phyloP scores from a whole-genome alignment of 2,888 invertebrate genomes.

The Pollenia angustigena region DNA sequence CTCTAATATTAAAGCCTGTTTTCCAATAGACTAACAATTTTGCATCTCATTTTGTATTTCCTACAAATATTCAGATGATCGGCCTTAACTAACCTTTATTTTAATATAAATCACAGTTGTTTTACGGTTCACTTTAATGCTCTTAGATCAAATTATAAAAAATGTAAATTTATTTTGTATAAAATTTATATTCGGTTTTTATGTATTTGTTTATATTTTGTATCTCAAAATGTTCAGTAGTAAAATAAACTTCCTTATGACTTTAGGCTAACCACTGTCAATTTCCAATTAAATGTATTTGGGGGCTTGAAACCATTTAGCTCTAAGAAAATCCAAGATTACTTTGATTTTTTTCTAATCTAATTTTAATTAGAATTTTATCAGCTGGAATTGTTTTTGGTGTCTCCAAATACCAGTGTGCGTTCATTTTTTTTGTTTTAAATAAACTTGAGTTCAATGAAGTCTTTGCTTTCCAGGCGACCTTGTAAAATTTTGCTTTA shows the following conservation, averaged over 20 bases:
- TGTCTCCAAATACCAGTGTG: too few species aligned
- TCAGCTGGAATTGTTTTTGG: too few species aligned
- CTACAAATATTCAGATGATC: background rate
- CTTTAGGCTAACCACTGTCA: too few species aligned
- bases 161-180: constrained; percentile 30
- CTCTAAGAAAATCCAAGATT: too few species aligned
- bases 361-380: too few species aligned
- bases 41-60: background rate
- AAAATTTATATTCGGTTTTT: background rate
- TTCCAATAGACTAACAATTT: background rate
- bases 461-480: background rate
- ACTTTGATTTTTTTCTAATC: too few species aligned
- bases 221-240: background rate
- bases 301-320: too few species aligned
- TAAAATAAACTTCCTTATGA: constrained; percentile 30
- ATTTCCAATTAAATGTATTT: too few species aligned
- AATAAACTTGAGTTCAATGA: too few species aligned
- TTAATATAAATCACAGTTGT: background rate
- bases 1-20: background rate
- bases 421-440: background rate
- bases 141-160: constrained; percentile 7
- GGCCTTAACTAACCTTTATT: constrained; percentile 13
- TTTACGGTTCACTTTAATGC: background rate
- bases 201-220: too few species aligned
- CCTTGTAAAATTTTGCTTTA: constrained; percentile 41